phyloP scores from a whole-genome alignment of 2,113 vertebrate species.

The Neofelis nebulosa region DNA sequence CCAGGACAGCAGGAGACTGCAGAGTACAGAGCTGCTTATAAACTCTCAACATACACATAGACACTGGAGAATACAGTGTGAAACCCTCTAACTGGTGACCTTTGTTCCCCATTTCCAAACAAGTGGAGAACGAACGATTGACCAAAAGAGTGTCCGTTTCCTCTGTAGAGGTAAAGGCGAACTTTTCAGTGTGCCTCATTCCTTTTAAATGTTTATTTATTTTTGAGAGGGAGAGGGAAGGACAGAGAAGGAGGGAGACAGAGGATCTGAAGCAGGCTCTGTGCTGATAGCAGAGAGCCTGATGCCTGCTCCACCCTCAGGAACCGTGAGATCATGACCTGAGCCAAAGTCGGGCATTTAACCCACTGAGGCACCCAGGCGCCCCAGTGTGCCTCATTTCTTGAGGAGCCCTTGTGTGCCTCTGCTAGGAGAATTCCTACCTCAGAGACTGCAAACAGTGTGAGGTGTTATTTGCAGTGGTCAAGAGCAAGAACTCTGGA shows the following conservation, averaged over 20 bases:
- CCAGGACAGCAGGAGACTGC: not conserved
- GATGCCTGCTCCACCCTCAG: no score
- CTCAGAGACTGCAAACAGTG: not conserved
- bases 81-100: not conserved
- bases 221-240: no score
- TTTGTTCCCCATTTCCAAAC: slow-evolving; percentile 18
- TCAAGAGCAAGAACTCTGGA: not conserved
- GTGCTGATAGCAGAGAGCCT: no score
- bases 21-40: not conserved
- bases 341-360: no score
- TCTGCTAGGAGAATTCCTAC: not conserved
- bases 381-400: not conserved
- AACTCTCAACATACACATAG: not conserved
- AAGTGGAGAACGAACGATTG: not conserved
- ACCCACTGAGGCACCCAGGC: no score
- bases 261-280: no score
- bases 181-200: not conserved
- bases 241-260: no score
- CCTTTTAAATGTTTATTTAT: not conserved
- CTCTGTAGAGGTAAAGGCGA: not conserved
- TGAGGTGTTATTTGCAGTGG: not conserved
- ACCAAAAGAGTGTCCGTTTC: not conserved
- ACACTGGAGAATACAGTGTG: not conserved
- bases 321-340: no score
- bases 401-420: not conserved